Percentiles rank a stretch among this genome's conserved stretches.
These are phyloP conservation scores for Steinernema scapterisci DNA, from an alignment of 2,888 invertebrate species.

Conservation along the genomic window DNA sequence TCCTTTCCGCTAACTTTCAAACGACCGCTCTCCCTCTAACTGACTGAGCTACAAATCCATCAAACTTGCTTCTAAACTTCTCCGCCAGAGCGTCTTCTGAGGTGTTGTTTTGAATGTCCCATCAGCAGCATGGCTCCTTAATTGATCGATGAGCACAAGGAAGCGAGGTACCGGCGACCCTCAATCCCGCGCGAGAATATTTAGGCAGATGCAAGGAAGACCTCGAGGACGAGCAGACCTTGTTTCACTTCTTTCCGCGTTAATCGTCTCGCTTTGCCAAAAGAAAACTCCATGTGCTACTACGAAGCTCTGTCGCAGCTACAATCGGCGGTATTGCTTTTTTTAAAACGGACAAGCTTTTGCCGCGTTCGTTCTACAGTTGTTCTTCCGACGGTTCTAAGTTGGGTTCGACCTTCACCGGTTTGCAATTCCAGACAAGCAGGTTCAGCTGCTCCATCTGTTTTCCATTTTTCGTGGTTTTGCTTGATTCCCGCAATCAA, in stretches of 20 bases:
- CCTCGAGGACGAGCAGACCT: neutral
- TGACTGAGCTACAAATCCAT: neutral
- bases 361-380: too few species aligned
- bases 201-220: neutral
- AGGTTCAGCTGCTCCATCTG: too few species aligned
- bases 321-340: too few species aligned
- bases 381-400: too few species aligned
- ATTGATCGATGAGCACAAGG: neutral
- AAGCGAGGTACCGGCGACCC: neutral
- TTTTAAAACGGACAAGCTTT: too few species aligned
- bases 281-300: neutral
- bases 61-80: neutral
- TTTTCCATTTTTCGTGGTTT: too few species aligned
- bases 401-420: too few species aligned
- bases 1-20: neutral
- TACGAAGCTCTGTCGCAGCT: too few species aligned
- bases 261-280: neutral
- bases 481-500: too few species aligned
- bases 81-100: neutral
- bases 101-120: constrained; percentile 26
- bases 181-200: neutral
- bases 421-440: too few species aligned
- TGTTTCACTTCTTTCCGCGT: neutral
- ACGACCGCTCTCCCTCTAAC: neutral
- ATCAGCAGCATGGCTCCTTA: neutral